phyloP scores from a whole-genome alignment of 2,888 invertebrate species.

The Lamellibrachia satsuma region DNA sequence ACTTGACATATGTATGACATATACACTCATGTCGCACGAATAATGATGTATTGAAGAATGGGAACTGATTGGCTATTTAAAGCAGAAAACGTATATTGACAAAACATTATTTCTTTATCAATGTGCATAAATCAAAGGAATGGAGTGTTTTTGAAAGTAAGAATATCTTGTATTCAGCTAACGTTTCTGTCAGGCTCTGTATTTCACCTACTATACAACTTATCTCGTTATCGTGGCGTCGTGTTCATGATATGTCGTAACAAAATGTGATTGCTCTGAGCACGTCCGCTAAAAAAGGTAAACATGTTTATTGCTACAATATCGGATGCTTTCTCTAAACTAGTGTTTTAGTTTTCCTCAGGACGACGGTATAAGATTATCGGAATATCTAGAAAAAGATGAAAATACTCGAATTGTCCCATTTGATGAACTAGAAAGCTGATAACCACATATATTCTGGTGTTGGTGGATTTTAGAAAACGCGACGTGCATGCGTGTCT shows the following conservation, averaged over 20 bases:
- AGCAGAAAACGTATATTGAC: no score
- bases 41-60: no score
- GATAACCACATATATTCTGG: background rate
- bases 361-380: background rate
- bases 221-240: background rate
- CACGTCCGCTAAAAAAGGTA: background rate
- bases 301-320: slow-evolving; percentile 7
- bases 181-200: background rate
- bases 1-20: background rate
- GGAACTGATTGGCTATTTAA: no score
- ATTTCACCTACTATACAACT: background rate
- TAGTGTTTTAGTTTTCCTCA: background rate
- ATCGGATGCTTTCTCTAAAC: background rate
- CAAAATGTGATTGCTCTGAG: background rate
- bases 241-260: background rate
- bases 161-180: background rate
- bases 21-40: background rate
- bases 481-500: background rate
- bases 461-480: background rate
- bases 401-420: background rate
- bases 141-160: background rate
- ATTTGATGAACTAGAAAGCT: background rate
- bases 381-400: background rate
- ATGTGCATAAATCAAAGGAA: no score
- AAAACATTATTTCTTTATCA: no score